A percentile compares a stretch with the other conserved stretches of the same genome.
These are phyloP conservation scores for Calameuta pallipes DNA, from an alignment of 2,888 invertebrate species.

Conservation along the genomic window DNA sequence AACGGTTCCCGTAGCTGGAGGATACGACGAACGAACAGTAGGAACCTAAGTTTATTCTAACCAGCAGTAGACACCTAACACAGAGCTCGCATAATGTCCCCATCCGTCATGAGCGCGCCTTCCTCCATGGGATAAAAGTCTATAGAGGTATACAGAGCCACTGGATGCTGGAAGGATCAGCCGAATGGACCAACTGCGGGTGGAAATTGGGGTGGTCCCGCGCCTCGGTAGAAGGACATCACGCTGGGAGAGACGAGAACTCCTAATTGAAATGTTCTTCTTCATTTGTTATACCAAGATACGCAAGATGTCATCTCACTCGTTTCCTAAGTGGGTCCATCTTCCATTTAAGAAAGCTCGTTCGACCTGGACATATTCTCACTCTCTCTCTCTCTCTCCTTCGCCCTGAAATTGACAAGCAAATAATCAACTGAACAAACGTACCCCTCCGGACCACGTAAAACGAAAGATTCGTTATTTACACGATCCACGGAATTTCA, in stretches of 20 bases:
- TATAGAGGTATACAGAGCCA: neutral
- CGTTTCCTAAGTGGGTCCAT: neutral
- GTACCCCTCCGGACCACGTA: no score
- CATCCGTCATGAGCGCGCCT: conserved; percentile 52
- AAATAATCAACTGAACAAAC: neutral
- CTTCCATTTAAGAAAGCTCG: neutral
- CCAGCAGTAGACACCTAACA: conserved; percentile 48
- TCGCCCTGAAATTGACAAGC: neutral
- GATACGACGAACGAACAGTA: conserved; percentile 3
- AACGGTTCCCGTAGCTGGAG: neutral
- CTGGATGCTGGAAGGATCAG: conserved; percentile 3
- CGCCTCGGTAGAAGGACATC: conserved; percentile 36
- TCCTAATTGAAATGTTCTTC: conserved; percentile 60
- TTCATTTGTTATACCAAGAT: conserved; percentile 55
- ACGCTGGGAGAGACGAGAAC: conserved; percentile 59
- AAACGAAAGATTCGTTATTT: neutral
- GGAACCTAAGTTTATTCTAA: conserved; percentile 39
- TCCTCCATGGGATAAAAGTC: conserved; percentile 12
- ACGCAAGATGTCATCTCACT: conserved; percentile 50
- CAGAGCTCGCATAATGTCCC: conserved; percentile 50
- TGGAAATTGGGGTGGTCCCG: conserved; percentile 49
- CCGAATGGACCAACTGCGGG: conserved; percentile 17
- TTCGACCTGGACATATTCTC: neutral
- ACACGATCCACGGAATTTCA: neutral
- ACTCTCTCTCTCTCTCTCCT: neutral